These are phyloP conservation scores for Hydrophis major DNA, from an alignment of 2,797 vertebrate genomes.

Conservation along the genomic window DNA sequence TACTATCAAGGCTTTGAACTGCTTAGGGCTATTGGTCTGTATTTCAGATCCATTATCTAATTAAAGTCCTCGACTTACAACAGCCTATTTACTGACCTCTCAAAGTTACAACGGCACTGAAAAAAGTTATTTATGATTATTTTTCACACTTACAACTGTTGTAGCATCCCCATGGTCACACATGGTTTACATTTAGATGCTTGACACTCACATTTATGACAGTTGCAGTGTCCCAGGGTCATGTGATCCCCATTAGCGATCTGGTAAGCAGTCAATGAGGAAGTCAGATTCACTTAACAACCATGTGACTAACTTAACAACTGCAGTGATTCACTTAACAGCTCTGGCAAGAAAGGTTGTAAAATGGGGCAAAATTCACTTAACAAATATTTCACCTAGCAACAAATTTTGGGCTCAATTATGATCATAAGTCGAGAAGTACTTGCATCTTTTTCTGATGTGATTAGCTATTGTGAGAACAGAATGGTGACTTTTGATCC, in stretches of 20 bases:
- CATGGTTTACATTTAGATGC: too few relatives aligned
- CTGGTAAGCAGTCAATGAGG: not conserved
- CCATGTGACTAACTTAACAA: not conserved
- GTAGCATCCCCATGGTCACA: too few relatives aligned
- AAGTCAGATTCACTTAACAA: not conserved
- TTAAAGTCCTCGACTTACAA: not conserved
- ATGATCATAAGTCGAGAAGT: accelerated
- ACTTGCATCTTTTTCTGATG: not conserved
- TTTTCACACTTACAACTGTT: too few relatives aligned
- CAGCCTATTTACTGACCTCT: not conserved
- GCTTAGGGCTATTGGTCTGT: not conserved
- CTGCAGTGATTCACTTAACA: not conserved
- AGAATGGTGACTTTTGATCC: not conserved
- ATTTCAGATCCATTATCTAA: not conserved
- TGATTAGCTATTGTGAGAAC: not conserved
- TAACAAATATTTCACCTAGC: not conserved
- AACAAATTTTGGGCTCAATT: not conserved
- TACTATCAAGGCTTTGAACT: not conserved
- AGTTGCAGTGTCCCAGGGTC: not conserved
- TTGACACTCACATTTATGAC: too few relatives aligned
- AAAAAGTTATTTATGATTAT: not conserved
- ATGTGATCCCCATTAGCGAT: not conserved
- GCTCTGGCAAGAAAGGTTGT: not conserved
- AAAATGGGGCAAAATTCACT: not conserved
- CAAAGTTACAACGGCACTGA: not conserved